Evolutionary conservation across 37 sponge, comb jelly and placozoan genomes (phyloP).

Genomic region (Ianthella basta): DNA sequence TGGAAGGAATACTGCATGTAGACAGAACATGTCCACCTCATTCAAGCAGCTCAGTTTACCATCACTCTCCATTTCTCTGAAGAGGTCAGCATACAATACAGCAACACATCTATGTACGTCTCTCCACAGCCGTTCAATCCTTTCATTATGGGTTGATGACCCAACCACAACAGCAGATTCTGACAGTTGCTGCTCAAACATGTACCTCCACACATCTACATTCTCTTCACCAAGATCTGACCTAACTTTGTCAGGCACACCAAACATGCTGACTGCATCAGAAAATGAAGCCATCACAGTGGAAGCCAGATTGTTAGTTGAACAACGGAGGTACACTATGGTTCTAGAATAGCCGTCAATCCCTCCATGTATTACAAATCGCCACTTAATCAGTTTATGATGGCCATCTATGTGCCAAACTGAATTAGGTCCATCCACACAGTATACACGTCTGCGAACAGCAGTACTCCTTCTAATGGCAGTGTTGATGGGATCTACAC

Average conservation of each 20-base stretch:
- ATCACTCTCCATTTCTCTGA: conserved; percentile 23
- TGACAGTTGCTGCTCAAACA: background rate
- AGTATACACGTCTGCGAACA: background rate
- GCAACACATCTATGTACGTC: conserved; percentile 7
- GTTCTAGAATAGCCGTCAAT: conserved; percentile 5
- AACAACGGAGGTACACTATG: background rate
- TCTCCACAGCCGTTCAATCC: conserved; percentile 19
- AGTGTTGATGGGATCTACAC: background rate
- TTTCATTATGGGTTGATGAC: conserved; percentile 22
- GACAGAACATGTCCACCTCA: conserved; percentile 1
- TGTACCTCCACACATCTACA: conserved; percentile 15
- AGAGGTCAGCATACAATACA: background rate
- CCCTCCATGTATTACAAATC: conserved; percentile 26
- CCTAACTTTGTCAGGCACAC: background rate
- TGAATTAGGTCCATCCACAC: background rate
- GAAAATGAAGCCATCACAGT: background rate
- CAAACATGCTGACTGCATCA: background rate
- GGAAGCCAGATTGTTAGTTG: background rate
- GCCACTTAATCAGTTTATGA: conserved; percentile 27
- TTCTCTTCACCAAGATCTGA: conserved; percentile 8
- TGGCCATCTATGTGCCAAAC: conserved; percentile 22
- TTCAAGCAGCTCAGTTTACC: background rate
- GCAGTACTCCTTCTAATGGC: conserved; percentile 3
- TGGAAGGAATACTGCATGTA: conserved; percentile 5
- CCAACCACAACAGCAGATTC: conserved; percentile 3